Base-by-base conservation (phyloP, 1,140 invertebrate species). In the Drosophila hydei region DNA sequence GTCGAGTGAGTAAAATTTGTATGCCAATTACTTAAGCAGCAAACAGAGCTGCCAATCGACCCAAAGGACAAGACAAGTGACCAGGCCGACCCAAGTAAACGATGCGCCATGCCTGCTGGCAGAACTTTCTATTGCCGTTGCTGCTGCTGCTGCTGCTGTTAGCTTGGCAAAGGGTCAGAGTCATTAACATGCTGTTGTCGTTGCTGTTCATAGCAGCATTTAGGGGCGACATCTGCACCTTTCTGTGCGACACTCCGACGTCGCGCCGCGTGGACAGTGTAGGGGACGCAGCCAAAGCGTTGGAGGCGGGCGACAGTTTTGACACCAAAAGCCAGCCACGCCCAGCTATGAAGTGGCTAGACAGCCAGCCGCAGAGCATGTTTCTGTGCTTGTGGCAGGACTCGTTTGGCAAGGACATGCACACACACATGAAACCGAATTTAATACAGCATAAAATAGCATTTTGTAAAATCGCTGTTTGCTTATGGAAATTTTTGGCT, bases 121-220 rank as follows among this genome's bases (percentile, higher is more conserved):
- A 27, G 25, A 27, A 27, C 21, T 19, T 25, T 16, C 54, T 51
- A 18, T 59, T 52, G 36, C 33, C 4, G 38, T 16, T 55, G 50
- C 19, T 18, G 9, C 5, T 43, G n/a, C 16, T 47, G 36, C 52
- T 50, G 47, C 6, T 14, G 18, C 16, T 7, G 3, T 56, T 11
- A 18, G 51, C 33, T 23, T 58, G 30, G 19, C 54, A 70, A 84
- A 72, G 80, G 80, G 80, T 87, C 80, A 85, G 80, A 85, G 80
- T 85, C 80, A 85, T 85, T 85, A 85, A 85, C 80, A 85, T 85
- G 81, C 70, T 85, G 80, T 84, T 80, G 80, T 87, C 73, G 74
- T 73, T 80, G 77, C 63, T 55, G 56, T 52, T 54, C 62, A 16
- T n/a, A 51, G 52, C 70, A 87, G 77, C 80, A 87, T 75, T 87